These are phyloP conservation scores for Hermetia illucens DNA, from an alignment of 1,140 invertebrate genomes.

Conservation along the genomic window DNA sequence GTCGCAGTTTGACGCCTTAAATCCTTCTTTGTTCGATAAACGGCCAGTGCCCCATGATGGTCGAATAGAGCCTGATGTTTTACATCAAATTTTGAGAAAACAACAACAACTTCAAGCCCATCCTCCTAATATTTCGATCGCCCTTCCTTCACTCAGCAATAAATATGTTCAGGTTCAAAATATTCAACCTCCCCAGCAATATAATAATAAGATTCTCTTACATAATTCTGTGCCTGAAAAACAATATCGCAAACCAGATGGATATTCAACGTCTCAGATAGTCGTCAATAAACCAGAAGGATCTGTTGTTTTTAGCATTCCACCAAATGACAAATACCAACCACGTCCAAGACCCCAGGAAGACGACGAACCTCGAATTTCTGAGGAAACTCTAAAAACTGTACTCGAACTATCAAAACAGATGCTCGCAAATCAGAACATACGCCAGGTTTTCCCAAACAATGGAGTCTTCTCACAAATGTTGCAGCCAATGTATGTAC, in stretches of 20 bases:
- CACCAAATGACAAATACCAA: conserved; percentile 7
- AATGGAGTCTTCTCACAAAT: no score
- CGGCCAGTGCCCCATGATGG: not conserved
- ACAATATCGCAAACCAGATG: no score
- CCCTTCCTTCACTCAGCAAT: not conserved
- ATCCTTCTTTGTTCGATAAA: conserved; percentile 8
- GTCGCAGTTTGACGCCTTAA: conserved; percentile 18
- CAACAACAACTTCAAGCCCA: not conserved
- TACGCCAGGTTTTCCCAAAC: conserved; percentile 24
- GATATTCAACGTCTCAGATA: conserved; percentile 26
- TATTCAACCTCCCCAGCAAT: not conserved
- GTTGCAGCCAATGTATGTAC: conserved; percentile 6
- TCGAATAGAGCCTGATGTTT: conserved; percentile 2
- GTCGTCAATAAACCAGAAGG: conserved; percentile 29
- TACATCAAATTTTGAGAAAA: conserved; percentile 1
- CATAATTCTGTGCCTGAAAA: no score
- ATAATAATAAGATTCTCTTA: not conserved
- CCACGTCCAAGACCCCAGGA: conserved; percentile 12
- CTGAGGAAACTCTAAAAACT: conserved; percentile 27
- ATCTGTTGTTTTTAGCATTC: conserved; percentile 23
- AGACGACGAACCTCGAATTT: conserved; percentile 21
- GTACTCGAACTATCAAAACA: conserved; percentile 28
- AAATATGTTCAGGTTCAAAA: not conserved
- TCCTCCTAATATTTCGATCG: not conserved
- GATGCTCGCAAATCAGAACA: conserved; percentile 25